Percentiles rank a stretch among this genome's conserved stretches.
Conservation (phyloP, 2,888 invertebrate genomes). For the Erebia aethiops region DNA sequence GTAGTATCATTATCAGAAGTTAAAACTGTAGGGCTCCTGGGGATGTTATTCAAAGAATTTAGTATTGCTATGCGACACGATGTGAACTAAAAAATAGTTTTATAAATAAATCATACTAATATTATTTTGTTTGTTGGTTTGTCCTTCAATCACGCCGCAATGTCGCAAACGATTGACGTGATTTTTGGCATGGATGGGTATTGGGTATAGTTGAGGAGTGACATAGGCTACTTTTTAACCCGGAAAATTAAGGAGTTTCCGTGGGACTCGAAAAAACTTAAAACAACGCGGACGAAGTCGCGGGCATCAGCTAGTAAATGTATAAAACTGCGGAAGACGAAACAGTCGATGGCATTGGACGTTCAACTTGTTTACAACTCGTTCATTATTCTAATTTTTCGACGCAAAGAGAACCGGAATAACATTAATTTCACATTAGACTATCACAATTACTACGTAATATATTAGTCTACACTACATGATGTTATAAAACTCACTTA, state of each 20-base stretch:
- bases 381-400: conserved; percentile 11
- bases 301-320: conserved; percentile 1
- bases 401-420: conserved; percentile 18
- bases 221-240: no score
- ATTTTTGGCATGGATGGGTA: no score
- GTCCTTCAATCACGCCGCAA: no score
- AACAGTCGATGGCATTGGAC: conserved; percentile 30
- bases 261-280: no score
- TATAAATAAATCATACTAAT: conserved; percentile 8
- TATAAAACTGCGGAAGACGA: conserved; percentile 32
- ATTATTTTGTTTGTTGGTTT: no score
- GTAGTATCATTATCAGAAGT: not conserved
- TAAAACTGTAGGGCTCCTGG: not conserved
- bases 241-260: no score
- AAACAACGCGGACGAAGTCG: no score
- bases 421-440: conserved; percentile 7
- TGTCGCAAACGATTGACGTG: no score
- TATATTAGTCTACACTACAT: not conserved
- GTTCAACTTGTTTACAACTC: conserved; percentile 24
- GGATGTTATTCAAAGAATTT: conserved; percentile 5
- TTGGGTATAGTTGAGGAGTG: no score
- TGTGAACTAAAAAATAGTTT: not conserved
- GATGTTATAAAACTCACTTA: no score
- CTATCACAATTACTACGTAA: not conserved
- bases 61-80: not conserved